Evolutionary conservation across 1,140 invertebrate species (phyloP), one percentile per base, ranked within the genome.

Genomic region (Macrobrachium nipponense): DNA sequence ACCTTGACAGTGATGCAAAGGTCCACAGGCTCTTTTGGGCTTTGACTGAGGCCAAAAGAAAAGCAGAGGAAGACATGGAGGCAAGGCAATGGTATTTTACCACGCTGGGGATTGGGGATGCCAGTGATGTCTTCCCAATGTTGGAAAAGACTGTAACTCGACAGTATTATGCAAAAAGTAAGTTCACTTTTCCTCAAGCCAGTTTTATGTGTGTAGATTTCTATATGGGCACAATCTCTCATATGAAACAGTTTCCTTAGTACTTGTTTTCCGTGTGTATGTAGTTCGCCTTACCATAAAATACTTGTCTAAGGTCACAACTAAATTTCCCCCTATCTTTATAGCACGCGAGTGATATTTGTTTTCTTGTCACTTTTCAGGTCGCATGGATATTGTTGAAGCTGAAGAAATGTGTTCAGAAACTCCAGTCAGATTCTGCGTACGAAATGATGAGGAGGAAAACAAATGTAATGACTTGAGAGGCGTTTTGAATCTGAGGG

Each of bases 391-490:
- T 62, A 62, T 85, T 43, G 83, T 85, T 7, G 58, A 85, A 20
- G 64, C 43, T 7, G 83, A 72, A 64, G 18, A 70, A 62, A 79
- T 79, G 64, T 85, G 83, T 20, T 11, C 64, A 2, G 83, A 85
- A 77, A 20, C 23, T 8, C 61, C 64, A 11, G 83, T 85, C 23
- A 60, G 64, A 18, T 80, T 85, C 58, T 85, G 83, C 58, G 76
- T 72, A 2, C 59, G 66, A n/a, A 70, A 51, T n/a, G 66, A 78
- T 59, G 75, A 79, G 5, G 83, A 85, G 62, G 18, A n/a, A 14
- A 85, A 72, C 60, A 85, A 85, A 85, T 85, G 83, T 44, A 60
- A 58, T n/a, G 83, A 85, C 51, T 44, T 85, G 51, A 60, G 66
- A 10, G 44, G 6, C 27, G 62, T 85, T 36, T 43, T 85, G 23